These are phyloP conservation scores for Astreopora myriophthalma DNA, from an alignment of 64 coral and sea anemone genomes.

Conservation along the genomic window DNA sequence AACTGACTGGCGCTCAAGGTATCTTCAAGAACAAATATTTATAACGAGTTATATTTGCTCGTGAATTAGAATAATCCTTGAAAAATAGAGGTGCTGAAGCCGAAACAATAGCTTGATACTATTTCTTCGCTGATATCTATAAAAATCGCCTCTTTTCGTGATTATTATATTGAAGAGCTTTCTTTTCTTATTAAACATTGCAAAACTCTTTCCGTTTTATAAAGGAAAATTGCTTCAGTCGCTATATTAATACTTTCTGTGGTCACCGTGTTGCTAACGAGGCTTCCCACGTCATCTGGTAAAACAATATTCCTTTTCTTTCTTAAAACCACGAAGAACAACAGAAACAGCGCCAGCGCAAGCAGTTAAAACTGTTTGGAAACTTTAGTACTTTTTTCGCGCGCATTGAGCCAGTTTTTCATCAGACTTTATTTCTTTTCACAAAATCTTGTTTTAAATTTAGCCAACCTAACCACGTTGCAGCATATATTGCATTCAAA, in stretches of 20 bases:
- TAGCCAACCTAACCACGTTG: neutral
- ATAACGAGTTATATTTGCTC: neutral
- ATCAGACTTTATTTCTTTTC: too few species aligned
- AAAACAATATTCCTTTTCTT: neutral
- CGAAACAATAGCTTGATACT: too few species aligned
- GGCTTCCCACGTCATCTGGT: neutral
- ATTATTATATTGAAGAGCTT: neutral
- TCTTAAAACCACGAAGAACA: neutral
- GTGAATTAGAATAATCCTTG: too few species aligned
- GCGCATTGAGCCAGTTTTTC: too few species aligned
- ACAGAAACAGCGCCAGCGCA: too few species aligned
- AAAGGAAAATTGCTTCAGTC: neutral
- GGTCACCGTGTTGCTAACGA: too few species aligned
- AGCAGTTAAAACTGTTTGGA: neutral
- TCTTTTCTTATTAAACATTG: neutral
- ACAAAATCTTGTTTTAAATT: neutral
- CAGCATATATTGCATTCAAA: constrained; percentile 18
- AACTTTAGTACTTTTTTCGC: neutral
- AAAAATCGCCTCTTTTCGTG: neutral
- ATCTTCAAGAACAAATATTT: neutral
- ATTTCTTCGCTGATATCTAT: neutral
- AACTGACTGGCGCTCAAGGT: neutral
- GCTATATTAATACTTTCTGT: neutral
- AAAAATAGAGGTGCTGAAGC: too few species aligned
- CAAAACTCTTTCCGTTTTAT: neutral